Percentiles rank a stretch among this genome's conserved stretches.
Evolutionary conservation across 2,888 invertebrate species (phyloP).

Genomic region (Thera britannica): DNA sequence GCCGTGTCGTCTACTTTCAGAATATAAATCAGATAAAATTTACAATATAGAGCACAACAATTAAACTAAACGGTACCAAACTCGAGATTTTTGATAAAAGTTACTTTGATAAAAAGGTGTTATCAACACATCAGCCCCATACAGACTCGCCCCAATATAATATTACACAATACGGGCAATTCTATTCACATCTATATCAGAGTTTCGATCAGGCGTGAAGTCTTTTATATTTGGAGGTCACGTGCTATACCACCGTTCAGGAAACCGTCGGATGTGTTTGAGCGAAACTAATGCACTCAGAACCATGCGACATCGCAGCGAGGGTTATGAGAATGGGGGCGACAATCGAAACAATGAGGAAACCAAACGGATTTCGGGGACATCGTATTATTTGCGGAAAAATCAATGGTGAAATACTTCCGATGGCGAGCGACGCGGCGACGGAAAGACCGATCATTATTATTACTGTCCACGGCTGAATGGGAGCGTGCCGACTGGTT

Average conservation of each 20-base stretch:
- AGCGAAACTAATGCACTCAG: conserved; percentile 82
- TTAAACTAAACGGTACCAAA: conserved; percentile 21
- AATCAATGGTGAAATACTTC: conserved; percentile 80
- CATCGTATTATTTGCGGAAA: conserved; percentile 80
- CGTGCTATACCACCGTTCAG: conserved; percentile 77
- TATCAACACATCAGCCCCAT: conserved; percentile 48
- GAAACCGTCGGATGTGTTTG: conserved; percentile 78
- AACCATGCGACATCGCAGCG: conserved; percentile 69
- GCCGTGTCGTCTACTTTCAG: conserved; percentile 5
- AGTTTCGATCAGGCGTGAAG: conserved; percentile 79
- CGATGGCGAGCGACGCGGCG: conserved; percentile 65
- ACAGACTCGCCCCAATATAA: conserved; percentile 58
- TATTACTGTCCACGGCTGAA: conserved; percentile 72
- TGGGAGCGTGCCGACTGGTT: conserved; percentile 66
- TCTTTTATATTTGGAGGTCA: conserved; percentile 80
- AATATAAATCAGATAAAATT: conserved; percentile 17
- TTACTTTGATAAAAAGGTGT: conserved; percentile 43
- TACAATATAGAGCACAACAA: conserved; percentile 14
- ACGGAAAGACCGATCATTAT: conserved; percentile 79
- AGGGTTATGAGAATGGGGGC: conserved; percentile 51
- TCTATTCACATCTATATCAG: conserved; percentile 78
- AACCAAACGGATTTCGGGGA: conserved; percentile 58
- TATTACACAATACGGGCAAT: conserved; percentile 80
- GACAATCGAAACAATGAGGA: conserved; percentile 55
- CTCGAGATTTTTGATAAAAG: conserved; percentile 23